Conservation (phyloP, 2,797 vertebrate genomes). For the Enteromius trimaculatus region DNA sequence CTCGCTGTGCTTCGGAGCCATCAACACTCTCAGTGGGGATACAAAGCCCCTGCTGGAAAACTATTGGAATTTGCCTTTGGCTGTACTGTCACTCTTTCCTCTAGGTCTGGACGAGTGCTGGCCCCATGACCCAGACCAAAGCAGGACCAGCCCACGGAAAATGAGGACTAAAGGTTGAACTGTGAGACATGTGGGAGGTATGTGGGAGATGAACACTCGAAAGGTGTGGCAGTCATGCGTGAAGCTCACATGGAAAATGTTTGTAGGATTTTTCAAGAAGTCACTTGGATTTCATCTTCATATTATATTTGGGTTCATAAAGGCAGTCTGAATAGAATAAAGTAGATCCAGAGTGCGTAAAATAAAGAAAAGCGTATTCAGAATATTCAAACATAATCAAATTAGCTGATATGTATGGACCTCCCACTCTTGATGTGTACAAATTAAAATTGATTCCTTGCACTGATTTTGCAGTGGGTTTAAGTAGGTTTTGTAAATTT, state of each 20-base stretch:
- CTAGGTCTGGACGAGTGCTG: conserved; percentile 9
- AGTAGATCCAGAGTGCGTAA: neutral
- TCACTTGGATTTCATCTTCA: neutral
- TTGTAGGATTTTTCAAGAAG: neutral
- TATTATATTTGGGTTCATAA: neutral
- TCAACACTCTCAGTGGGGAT: conserved; percentile 51
- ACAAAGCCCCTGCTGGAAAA: conserved; percentile 52
- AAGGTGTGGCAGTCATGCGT: conserved; percentile 6
- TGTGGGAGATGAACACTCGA: conserved; percentile 15
- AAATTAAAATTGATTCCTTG: neutral
- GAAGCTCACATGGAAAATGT: neutral
- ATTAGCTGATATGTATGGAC: neutral
- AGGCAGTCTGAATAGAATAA: neutral
- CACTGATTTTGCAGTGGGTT: neutral
- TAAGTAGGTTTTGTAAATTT: neutral
- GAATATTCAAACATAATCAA: neutral
- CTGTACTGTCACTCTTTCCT: conserved; percentile 39
- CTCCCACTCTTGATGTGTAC: neutral
- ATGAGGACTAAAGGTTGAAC: conserved; percentile 17
- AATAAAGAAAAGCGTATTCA: neutral
- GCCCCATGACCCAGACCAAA: conserved; percentile 16
- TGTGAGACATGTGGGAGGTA: conserved; percentile 8
- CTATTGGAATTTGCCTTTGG: conserved; percentile 42
- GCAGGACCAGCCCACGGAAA: neutral
- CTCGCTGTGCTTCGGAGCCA: conserved; percentile 44